These are phyloP conservation scores for Grammomys surdaster DNA, from an alignment of 2,113 vertebrate species.

Conservation along the genomic window DNA sequence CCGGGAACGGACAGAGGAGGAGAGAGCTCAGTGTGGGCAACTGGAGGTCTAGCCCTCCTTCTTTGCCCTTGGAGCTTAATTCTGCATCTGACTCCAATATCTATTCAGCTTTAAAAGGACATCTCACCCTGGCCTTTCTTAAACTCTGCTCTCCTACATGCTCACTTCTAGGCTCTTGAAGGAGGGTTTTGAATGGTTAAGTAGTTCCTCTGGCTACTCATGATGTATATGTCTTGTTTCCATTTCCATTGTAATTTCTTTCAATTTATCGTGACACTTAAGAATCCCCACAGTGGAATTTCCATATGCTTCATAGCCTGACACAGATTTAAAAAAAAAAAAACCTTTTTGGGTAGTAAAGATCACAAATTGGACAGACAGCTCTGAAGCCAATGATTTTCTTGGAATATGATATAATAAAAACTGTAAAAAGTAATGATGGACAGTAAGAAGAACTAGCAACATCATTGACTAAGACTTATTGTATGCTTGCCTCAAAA, in stretches of 20 bases:
- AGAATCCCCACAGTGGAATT: background rate
- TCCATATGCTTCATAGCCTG: background rate
- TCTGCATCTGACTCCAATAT: background rate
- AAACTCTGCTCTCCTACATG: background rate
- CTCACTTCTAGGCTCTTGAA: background rate
- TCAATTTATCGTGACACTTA: background rate
- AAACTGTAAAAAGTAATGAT: background rate
- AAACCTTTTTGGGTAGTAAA: background rate
- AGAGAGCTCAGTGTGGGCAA: background rate
- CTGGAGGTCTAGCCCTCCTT: background rate
- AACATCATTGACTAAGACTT: background rate
- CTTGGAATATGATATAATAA: background rate
- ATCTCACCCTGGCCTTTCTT: background rate
- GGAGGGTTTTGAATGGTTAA: background rate
- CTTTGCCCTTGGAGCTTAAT: background rate
- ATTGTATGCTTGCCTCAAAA: background rate
- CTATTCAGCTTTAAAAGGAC: constrained; percentile 21
- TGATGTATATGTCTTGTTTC: background rate
- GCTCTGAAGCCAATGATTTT: background rate
- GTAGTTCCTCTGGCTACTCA: background rate
- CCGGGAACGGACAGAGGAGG: background rate
- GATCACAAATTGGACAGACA: background rate
- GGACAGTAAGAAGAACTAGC: background rate
- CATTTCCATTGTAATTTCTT: background rate
- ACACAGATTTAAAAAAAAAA: background rate